Percentiles rank a stretch among this genome's conserved stretches.
These are phyloP conservation scores for Sinocyclocheilus maitianheensis DNA, from an alignment of 2,113 vertebrate species.

Conservation along the genomic window DNA sequence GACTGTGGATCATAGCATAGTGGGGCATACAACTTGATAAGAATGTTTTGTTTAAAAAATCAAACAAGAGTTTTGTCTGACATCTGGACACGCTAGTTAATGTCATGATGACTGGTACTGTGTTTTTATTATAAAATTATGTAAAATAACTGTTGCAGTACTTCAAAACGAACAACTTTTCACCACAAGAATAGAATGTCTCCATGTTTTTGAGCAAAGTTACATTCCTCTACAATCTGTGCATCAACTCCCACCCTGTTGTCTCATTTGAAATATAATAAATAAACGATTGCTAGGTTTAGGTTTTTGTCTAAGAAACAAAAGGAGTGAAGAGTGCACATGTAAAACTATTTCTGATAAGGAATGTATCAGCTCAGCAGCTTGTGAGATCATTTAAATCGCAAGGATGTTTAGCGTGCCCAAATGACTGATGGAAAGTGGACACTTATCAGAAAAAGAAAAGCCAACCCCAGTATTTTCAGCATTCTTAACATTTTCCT, in stretches of 20 bases:
- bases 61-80: too few species aligned
- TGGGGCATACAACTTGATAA: too few species aligned
- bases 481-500: constrained; percentile 70
- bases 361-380: constrained; percentile 51
- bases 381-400: constrained; percentile 56
- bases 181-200: constrained; percentile 8
- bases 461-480: constrained; percentile 64
- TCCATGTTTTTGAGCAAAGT: constrained; percentile 23
- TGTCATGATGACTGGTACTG: too few species aligned
- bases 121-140: too few species aligned
- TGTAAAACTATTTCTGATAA: constrained; percentile 48
- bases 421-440: constrained; percentile 65
- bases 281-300: constrained; percentile 7
- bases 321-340: constrained; percentile 1
- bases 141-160: too few species aligned
- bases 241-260: constrained; percentile 29
- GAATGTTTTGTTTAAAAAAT: too few species aligned
- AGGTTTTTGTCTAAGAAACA: constrained; percentile 19
- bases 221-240: constrained; percentile 31
- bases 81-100: too few species aligned
- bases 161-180: too few species aligned
- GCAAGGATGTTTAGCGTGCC: constrained; percentile 59
- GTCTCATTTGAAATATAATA: constrained; percentile 30
- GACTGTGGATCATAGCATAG: too few species aligned
- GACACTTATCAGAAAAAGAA: constrained; percentile 67